Conservation (phyloP, 1,140 invertebrate genomes). For the Onthophagus taurus region DNA sequence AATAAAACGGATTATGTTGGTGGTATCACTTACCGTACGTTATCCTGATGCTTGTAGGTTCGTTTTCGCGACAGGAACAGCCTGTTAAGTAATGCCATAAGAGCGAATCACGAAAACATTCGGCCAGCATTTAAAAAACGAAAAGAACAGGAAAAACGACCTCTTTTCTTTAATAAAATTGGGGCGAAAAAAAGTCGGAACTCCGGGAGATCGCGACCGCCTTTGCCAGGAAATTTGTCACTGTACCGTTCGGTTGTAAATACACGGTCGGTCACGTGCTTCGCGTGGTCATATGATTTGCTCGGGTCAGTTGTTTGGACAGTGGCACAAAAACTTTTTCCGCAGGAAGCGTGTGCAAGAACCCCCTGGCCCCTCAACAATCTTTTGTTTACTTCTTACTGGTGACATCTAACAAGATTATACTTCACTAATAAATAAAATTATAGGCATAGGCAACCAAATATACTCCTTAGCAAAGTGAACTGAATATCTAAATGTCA, state of each 20-base stretch:
- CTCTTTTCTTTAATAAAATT: too few relatives aligned
- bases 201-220: slow-evolving; percentile 19
- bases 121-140: slow-evolving; percentile 28
- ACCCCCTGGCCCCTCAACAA: slow-evolving; percentile 7
- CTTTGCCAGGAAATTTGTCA: slow-evolving; percentile 37
- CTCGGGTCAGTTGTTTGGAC: slow-evolving; percentile 17
- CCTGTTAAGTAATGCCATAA: slow-evolving; percentile 44
- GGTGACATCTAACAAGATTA: neutral
- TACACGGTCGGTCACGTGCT: slow-evolving; percentile 45
- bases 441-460: too few relatives aligned
- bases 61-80: slow-evolving; percentile 35
- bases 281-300: slow-evolving; percentile 49
- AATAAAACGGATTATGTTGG: too few relatives aligned
- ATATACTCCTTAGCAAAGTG: neutral
- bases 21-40: slow-evolving; percentile 22
- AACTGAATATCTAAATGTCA: neutral
- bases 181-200: too few relatives aligned
- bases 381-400: slow-evolving; percentile 3
- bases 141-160: slow-evolving; percentile 26
- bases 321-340: slow-evolving; percentile 19
- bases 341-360: slow-evolving; percentile 13
- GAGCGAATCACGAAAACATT: slow-evolving; percentile 32
- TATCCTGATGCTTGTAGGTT: slow-evolving; percentile 21
- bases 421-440: neutral
- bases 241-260: slow-evolving; percentile 45